phyloP scores from a whole-genome alignment of 2,113 vertebrate species.

The Pomatorhinus ruficollis region DNA sequence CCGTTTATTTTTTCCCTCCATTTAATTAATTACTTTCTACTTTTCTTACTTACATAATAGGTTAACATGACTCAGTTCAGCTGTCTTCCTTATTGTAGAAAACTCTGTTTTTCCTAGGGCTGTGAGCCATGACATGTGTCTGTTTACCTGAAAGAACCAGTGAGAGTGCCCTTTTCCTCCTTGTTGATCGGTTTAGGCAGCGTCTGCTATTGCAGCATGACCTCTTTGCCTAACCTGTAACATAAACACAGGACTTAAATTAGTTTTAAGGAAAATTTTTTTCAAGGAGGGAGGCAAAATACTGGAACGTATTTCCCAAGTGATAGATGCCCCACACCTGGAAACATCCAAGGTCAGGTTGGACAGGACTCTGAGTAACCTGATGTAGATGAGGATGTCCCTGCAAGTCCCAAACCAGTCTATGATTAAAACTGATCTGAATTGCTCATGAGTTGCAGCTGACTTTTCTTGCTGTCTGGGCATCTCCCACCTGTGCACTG shows the following conservation, averaged over 20 bases:
- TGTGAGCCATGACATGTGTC: rapidly evolving
- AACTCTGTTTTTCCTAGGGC: background rate
- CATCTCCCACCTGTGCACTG: background rate
- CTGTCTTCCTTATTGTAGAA: background rate
- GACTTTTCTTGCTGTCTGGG: background rate
- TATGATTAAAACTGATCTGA: background rate
- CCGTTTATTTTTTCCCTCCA: background rate
- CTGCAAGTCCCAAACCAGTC: background rate
- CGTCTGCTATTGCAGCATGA: background rate
- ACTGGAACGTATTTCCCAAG: background rate
- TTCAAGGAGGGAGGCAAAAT: background rate
- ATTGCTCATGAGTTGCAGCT: background rate
- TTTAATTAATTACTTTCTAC: background rate
- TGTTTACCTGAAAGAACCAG: background rate
- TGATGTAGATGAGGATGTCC: background rate
- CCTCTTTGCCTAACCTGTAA: background rate
- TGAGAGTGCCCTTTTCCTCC: background rate
- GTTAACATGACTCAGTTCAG: background rate
- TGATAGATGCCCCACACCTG: too few relatives aligned
- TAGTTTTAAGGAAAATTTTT: background rate
- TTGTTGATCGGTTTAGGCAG: background rate
- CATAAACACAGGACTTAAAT: background rate
- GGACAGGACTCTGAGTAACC: background rate
- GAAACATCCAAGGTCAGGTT: background rate
- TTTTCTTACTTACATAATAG: background rate